Base-by-base conservation (phyloP, 2,797 vertebrate genomes). In the Manis crassicaudata region DNA sequence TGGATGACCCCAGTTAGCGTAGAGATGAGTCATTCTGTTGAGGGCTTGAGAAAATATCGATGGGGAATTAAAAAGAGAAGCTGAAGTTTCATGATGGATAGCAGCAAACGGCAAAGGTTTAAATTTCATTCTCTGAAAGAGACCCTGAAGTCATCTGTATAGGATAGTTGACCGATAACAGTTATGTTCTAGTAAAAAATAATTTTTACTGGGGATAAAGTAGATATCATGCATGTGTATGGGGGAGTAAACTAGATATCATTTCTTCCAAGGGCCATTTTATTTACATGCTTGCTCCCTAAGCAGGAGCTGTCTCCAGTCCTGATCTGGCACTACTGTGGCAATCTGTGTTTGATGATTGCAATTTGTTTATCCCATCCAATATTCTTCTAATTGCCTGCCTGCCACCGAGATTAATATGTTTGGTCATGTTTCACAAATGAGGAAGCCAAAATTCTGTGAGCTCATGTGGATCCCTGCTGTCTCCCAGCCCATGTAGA, bases 351-450 rank as follows among this genome's bases (percentile, higher is more conserved):
- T 94, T 88, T 35, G 46, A 81, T 35, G 56, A 56, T 5, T 46
- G 25, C 32, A 58, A n/a, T 62, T 93, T 90, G 56, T 63, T 94
- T 92, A n/a, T 75, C 35, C 17, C 14, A 21, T 85, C 79, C 16
- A 35, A 81, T 91, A 70, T n/a, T 54, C 72, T 90, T 70, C 76
- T 84, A 67, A 72, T 92, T 73, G 67, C 88, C 70, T 70, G 67
- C 46, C 86, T 93, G 85, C 25, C 27, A 56, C 54, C 73, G 88
- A 96, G 94, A 96, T 90, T 65, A 60, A 90, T 96, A 88, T 68
- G 63, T 88, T 82, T 60, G 35, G 67, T 95, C 63, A 88, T 29
- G 6, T 94, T 88, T 92, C 77, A 70, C 82, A 96, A 85, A 56
- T 72, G 58, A 96, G 52, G 75, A 90, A 92, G 90, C 85, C 73